Conservation (phyloP, 2,113 vertebrate species). For the Crocuta crocuta region DNA sequence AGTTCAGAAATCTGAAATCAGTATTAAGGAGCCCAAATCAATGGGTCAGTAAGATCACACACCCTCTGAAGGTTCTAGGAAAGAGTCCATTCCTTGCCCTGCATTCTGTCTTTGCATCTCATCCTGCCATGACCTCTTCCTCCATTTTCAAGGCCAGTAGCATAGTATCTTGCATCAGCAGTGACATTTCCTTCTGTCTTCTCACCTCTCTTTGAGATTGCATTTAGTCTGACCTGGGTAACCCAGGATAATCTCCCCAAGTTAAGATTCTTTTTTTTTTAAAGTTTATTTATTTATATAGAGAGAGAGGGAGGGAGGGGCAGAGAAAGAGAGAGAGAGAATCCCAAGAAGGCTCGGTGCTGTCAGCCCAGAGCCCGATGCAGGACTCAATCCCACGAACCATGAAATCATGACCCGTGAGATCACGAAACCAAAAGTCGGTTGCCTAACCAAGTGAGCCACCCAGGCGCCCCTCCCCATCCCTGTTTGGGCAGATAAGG, state of each 20-base stretch:
- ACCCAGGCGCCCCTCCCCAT: no score
- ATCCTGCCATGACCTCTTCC: accelerated
- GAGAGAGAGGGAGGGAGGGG: no score
- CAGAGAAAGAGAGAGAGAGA: no score
- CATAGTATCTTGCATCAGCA: neutral
- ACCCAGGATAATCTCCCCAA: neutral
- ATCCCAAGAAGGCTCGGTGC: no score
- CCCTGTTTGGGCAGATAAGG: neutral
- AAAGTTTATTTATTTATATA: no score
- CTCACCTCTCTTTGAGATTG: neutral
- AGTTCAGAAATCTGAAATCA: neutral
- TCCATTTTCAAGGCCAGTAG: neutral
- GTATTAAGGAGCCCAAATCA: neutral
- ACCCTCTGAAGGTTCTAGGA: neutral
- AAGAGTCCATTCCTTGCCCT: neutral
- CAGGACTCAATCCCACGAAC: no score
- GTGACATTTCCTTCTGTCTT: neutral
- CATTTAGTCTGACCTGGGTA: neutral
- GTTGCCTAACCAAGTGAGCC: no score
- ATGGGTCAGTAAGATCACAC: neutral
- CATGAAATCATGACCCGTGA: no score
- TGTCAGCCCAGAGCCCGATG: no score
- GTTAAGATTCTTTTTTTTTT: neutral
- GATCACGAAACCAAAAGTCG: no score
- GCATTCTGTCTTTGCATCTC: neutral